Evolutionary conservation across 2,113 vertebrate species (phyloP), one percentile per base, ranked within the genome.

Genomic region (Silurus asotus): DNA sequence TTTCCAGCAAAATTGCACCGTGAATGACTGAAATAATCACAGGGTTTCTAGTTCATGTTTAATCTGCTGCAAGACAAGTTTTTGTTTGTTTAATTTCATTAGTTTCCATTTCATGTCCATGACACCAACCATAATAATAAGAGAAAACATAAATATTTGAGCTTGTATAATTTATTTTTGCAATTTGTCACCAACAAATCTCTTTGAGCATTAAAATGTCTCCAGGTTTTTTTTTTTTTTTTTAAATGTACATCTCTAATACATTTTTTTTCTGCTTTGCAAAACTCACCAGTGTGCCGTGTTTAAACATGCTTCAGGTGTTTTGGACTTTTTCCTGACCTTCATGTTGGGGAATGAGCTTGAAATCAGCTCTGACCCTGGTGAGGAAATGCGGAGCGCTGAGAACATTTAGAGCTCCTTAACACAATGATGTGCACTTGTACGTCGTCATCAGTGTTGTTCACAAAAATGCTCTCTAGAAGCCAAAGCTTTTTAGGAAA

Each of bases 271-370:
- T 4, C 37, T 62, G 1, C 58, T 81, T 59, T 56, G 53, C 13
- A 59, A 48, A 48, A 14, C 51, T 28, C 53, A 11, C 28, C 61
- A 53, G 14, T 78, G 76, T 3, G 8, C 11, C n/a, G 48, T 82
- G 64, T 7, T 85, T 23, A 62, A 82, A 74, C 65, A 17, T 23
- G 6, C 4, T 80, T 5, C 17, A 45, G 28, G 59, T 49, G 59
- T 45, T 56, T 48, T 76, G 8, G 62, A 75, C 64, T 45, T 56
- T 56, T n/a, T 69, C 59, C 48, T 83, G 51, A 83, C 81, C 53
- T 82, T 56, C 8, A 56, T 70, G 81, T 72, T 70, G 15, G 17
- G 8, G 81, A 53, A 53, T 69, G 62, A 19, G 14, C 81, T 82
- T 19, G 49, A 67, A 82, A 82, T n/a, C 53, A 17, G 75, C n/a